These are phyloP conservation scores for Acomys russatus DNA, from an alignment of 2,797 vertebrate species.

Conservation along the genomic window DNA sequence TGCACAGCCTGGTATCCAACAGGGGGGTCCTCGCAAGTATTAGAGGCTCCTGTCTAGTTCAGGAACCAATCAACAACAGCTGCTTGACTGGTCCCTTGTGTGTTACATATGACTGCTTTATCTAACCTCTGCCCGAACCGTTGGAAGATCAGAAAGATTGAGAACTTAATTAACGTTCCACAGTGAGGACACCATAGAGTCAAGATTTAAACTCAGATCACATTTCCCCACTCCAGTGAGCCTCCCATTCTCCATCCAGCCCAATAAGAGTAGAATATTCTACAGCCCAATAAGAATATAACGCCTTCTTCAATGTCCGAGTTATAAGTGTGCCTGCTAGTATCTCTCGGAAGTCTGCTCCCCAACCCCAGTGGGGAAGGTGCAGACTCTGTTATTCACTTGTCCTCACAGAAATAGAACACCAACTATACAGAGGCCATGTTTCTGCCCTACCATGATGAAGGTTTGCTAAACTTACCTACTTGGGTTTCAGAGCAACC, in stretches of 20 bases:
- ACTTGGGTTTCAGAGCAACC: not conserved
- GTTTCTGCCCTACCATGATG: not conserved
- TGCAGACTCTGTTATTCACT: not conserved
- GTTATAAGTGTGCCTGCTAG: not conserved
- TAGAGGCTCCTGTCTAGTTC: not conserved
- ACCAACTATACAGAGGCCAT: not conserved
- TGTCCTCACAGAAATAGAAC: not conserved
- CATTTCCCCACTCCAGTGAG: not conserved
- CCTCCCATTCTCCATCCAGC: not conserved
- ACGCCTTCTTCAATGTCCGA: not conserved
- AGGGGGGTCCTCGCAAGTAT: not conserved
- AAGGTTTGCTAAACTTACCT: constrained; percentile 30
- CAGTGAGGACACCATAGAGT: not conserved
- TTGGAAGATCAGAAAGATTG: constrained; percentile 19
- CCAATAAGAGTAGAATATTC: no score
- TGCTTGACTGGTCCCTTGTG: not conserved
- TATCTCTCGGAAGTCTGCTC: not conserved
- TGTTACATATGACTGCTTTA: not conserved
- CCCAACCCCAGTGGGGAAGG: accelerated
- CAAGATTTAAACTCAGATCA: constrained; percentile 27
- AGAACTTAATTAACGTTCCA: not conserved
- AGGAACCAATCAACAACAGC: not conserved
- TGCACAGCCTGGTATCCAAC: not conserved
- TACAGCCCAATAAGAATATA: not conserved
- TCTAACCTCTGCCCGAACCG: constrained; percentile 18